Evolutionary conservation across 2,888 invertebrate species (phyloP).

Genomic region (Euspilapteryx auroguttella): DNA sequence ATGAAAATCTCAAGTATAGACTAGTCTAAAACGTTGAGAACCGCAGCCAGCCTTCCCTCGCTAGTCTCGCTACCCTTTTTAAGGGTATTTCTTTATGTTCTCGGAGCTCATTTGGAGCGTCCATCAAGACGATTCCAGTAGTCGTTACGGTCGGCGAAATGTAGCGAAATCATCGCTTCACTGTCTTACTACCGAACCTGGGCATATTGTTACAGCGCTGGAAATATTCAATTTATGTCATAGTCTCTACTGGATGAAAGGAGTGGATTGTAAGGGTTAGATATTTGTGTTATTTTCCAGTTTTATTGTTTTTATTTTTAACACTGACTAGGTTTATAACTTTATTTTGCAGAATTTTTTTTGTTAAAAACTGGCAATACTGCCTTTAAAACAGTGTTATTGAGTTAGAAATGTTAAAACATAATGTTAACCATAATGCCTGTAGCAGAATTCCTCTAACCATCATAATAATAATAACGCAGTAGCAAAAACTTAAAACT

Average conservation of each 20-base stretch:
- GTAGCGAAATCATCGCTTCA: constrained; percentile 61
- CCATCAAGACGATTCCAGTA: constrained; percentile 67
- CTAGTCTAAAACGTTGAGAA: constrained; percentile 13
- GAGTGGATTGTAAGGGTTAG: background rate
- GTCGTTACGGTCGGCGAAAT: constrained; percentile 67
- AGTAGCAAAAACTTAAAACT: constrained; percentile 32
- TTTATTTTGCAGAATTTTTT: too few species aligned
- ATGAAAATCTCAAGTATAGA: too few species aligned
- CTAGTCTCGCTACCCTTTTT: constrained; percentile 57
- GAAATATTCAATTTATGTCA: background rate
- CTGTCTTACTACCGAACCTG: constrained; percentile 28
- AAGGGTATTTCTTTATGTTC: constrained; percentile 63
- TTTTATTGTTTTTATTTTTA: too few species aligned
- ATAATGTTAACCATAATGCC: too few species aligned
- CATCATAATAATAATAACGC: too few species aligned
- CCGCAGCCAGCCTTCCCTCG: constrained; percentile 21
- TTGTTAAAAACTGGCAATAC: too few species aligned
- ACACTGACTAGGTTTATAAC: too few species aligned
- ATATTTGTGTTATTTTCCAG: background rate
- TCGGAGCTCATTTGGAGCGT: constrained; percentile 65
- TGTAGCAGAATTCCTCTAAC: too few species aligned
- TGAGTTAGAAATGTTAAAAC: too few species aligned
- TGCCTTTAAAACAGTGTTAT: too few species aligned
- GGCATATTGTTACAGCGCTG: constrained; percentile 43
- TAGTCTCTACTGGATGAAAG: too few species aligned